Evolutionary conservation across 2,888 invertebrate species (phyloP).

Genomic region (Ypsolopha scabrella): DNA sequence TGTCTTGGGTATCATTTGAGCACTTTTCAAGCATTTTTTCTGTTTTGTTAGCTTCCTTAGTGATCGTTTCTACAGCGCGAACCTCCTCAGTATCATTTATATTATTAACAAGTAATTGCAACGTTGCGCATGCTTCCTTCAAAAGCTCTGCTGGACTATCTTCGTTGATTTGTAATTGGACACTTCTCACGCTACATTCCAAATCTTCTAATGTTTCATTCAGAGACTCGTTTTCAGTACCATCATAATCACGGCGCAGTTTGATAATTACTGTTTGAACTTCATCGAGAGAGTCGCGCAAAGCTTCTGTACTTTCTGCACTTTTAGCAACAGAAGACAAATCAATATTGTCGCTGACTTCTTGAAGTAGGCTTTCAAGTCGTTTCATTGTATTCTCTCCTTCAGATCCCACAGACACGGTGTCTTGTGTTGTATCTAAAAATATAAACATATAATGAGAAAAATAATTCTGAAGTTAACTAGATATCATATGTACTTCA

Average conservation of each 20-base stretch:
- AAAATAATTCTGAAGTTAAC: not conserved
- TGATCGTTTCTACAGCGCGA: conserved; percentile 14
- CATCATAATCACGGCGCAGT: conserved; percentile 48
- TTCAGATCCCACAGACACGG: not conserved
- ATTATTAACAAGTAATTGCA: conserved; percentile 41
- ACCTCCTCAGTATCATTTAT: conserved; percentile 34
- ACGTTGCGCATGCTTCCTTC: conserved; percentile 51
- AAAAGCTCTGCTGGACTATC: conserved; percentile 45
- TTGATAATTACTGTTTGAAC: conserved; percentile 58
- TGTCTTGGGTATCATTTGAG: conserved; percentile 30
- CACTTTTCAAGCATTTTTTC: conserved; percentile 30
- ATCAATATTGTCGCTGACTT: conserved; percentile 36
- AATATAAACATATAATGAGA: not conserved
- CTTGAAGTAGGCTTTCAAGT: conserved; percentile 35
- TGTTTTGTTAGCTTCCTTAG: conserved; percentile 15
- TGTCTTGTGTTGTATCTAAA: conserved; percentile 5
- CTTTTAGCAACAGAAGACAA: conserved; percentile 17
- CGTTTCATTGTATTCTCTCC: conserved; percentile 31
- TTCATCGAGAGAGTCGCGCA: conserved; percentile 51
- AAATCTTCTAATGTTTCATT: conserved; percentile 62
- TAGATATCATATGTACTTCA: no score
- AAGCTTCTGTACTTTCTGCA: conserved; percentile 29
- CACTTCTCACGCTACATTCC: conserved; percentile 64
- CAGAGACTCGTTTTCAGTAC: conserved; percentile 39
- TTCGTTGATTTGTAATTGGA: conserved; percentile 56